phyloP scores from a whole-genome alignment of 1,140 invertebrate genomes.

The Apocrypta bakeri region DNA sequence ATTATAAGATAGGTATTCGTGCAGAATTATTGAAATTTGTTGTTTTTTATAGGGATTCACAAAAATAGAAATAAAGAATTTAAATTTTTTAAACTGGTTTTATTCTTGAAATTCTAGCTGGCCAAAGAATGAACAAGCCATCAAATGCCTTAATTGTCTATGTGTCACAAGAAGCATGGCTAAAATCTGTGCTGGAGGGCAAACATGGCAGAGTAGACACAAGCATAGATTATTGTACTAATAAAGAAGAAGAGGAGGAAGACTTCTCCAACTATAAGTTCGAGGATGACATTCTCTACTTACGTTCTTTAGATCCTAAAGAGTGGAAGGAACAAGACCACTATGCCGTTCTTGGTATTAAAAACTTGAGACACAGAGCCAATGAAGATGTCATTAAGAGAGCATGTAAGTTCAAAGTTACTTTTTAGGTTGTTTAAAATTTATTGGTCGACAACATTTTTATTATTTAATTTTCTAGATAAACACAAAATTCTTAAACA shows the following conservation, averaged over 20 bases:
- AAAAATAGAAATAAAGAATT: neutral
- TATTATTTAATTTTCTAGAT: slow-evolving; percentile 72
- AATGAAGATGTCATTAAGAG: slow-evolving; percentile 94
- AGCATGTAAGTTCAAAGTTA: slow-evolving; percentile 83
- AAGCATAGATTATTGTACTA: slow-evolving; percentile 12
- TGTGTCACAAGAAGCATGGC: slow-evolving; percentile 66
- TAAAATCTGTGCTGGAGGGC: slow-evolving; percentile 62
- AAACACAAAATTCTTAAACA: slow-evolving; percentile 93
- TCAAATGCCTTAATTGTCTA: slow-evolving; percentile 64
- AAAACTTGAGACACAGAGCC: slow-evolving; percentile 85
- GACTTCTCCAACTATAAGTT: slow-evolving; percentile 78
- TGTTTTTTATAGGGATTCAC: too few relatives aligned
- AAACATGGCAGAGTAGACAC: slow-evolving; percentile 47
- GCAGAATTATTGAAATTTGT: too few relatives aligned
- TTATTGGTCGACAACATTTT: neutral
- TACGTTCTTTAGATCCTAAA: slow-evolving; percentile 94
- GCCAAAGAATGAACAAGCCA: slow-evolving; percentile 36
- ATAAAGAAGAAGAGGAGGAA: slow-evolving; percentile 68
- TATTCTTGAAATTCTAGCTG: neutral
- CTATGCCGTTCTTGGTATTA: slow-evolving; percentile 94
- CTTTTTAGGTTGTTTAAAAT: neutral
- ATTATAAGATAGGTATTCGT: too few relatives aligned
- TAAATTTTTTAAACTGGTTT: neutral
- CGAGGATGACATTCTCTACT: slow-evolving; percentile 89
- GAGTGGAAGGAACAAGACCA: slow-evolving; percentile 99